Evolutionary conservation across 2,113 vertebrate genomes (phyloP), one percentile per base, ranked within the genome.

Genomic region (Heteronetta atricapilla): DNA sequence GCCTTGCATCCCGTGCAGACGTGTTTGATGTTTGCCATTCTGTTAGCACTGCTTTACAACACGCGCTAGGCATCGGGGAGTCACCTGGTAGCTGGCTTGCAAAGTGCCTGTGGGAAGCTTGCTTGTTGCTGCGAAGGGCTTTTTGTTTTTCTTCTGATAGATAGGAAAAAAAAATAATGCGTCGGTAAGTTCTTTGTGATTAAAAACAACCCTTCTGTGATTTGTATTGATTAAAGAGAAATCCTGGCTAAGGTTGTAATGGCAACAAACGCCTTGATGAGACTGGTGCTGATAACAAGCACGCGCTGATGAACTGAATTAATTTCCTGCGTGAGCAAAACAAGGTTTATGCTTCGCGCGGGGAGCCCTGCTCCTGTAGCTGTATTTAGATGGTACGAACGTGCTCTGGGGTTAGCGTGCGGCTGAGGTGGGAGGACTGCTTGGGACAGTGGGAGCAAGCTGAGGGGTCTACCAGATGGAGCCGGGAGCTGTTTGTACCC

Each of bases 221-320:
- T 91, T 68, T 64, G 38, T 93, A 52, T 93, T 90, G 88, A 92
- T 95, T 88, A 82, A 73, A 95, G 79, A 78, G 82, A 59, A 80
- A 73, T 82, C 86, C 86, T 82, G 75, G 4, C 14, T 52, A 4
- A 86, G 67, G 67, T 73, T 94, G 73, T 88, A 66, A 82, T 88
- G 76, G 93, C 64, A 85, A 90, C 79, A 85, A 95, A 88, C 59
- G 82, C 58, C 82, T 85, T 90, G 88, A 89, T 93, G 95, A 95
- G 82, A 4, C 62, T 52, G 55, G 44, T 38, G 17, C 78, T 62
- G 78, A 42, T 91, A 70, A 93, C 26, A 75, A 79, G 85, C 6
- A 0, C 3, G 31, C 40, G 4, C 81, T 93, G 79, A 94, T 75
- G 88, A 94, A 46, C 4, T 0, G 88, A 63, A 82, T 93, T 88